Conservation (phyloP, 2,797 vertebrate genomes). For the Malacoctenus gilli region DNA sequence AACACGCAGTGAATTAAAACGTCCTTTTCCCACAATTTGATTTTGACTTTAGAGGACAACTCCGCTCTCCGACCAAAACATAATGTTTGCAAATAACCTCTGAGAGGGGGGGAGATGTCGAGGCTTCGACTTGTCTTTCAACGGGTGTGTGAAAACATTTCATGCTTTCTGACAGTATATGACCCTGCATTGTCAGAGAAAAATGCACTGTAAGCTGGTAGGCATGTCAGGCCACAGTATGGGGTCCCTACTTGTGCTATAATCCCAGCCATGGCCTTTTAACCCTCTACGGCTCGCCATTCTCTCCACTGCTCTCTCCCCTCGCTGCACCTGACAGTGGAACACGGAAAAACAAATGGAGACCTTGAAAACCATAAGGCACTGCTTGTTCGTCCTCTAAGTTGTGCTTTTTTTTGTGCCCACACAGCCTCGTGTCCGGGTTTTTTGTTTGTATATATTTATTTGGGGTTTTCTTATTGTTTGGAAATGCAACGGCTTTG, state of each 20-base stretch:
- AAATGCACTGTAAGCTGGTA: conserved; percentile 81
- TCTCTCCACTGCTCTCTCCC: conserved; percentile 60
- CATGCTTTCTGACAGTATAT: conserved; percentile 73
- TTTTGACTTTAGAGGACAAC: conserved; percentile 65
- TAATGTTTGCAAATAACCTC: conserved; percentile 60
- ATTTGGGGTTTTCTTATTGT: conserved; percentile 53
- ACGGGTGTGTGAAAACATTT: conserved; percentile 71
- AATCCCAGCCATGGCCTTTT: conserved; percentile 81
- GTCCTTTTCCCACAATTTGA: conserved; percentile 1
- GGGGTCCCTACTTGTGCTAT: conserved; percentile 79
- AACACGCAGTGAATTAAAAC: conserved; percentile 4
- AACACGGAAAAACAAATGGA: conserved; percentile 83
- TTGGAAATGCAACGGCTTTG: conserved; percentile 51
- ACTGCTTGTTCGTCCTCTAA: conserved; percentile 77
- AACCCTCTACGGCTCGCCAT: conserved; percentile 69
- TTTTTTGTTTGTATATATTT: conserved; percentile 58
- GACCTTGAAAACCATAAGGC: conserved; percentile 83
- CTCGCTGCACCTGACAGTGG: conserved; percentile 70
- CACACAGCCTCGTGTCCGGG: conserved; percentile 25
- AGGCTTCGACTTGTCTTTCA: conserved; percentile 64
- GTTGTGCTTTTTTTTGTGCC: conserved; percentile 32
- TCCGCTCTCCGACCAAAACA: conserved; percentile 46
- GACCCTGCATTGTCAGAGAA: conserved; percentile 79
- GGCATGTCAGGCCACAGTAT: conserved; percentile 79
- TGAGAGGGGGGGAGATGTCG: conserved; percentile 36